These are phyloP conservation scores for Calidris pygmaea DNA, from an alignment of 2,113 vertebrate genomes.

Conservation along the genomic window DNA sequence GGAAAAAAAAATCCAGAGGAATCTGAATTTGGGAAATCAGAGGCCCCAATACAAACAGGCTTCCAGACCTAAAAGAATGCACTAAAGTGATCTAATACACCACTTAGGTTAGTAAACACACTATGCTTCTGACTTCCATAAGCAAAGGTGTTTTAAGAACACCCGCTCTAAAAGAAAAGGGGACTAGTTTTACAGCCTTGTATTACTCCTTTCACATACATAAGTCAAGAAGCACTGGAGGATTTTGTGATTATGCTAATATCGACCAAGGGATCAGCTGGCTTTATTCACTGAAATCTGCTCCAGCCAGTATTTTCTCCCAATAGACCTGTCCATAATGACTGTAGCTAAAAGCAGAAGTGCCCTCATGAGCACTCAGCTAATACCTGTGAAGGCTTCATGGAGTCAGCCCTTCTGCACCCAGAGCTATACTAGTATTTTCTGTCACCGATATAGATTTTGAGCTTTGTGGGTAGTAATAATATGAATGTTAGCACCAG, in stretches of 20 bases:
- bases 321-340: not conserved
- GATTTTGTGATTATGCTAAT: constrained; percentile 23
- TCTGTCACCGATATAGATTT: not conserved
- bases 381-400: not conserved
- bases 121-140: not conserved
- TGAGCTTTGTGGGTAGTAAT: not conserved
- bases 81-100: not conserved
- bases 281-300: constrained; percentile 10
- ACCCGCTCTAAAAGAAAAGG: not conserved
- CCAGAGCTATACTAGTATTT: not conserved
- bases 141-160: not conserved
- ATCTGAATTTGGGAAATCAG: not conserved
- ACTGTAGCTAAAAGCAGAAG: not conserved
- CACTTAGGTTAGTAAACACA: not conserved
- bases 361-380: not conserved
- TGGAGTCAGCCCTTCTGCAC: not conserved
- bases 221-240: not conserved
- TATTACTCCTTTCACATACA: not conserved
- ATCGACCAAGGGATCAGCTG: constrained; percentile 5
- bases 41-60: not conserved
- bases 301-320: not conserved
- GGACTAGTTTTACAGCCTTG: not conserved
- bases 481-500: not conserved
- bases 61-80: not conserved
- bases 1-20: not conserved